Percentiles rank a stretch among this genome's conserved stretches.
These are phyloP conservation scores for Andrena flavipes DNA, from an alignment of 2,888 invertebrate genomes.

Conservation along the genomic window DNA sequence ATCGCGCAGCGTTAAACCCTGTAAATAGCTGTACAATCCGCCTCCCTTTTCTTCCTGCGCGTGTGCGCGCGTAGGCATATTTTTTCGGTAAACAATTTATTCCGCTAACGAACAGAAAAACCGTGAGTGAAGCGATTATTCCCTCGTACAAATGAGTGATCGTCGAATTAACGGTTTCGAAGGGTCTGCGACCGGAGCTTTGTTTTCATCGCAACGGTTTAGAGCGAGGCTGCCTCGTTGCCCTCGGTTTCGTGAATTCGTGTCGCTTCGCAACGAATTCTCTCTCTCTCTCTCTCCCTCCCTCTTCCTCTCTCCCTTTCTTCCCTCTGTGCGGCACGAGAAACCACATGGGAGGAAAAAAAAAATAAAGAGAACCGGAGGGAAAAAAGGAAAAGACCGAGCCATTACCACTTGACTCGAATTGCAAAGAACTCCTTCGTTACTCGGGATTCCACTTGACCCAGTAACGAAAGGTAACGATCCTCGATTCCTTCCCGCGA, in stretches of 20 bases:
- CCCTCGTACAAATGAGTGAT: not conserved
- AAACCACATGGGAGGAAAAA: constrained; percentile 9
- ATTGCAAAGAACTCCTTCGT: constrained; percentile 66
- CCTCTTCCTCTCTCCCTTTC: not conserved
- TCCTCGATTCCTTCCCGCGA: constrained; percentile 58
- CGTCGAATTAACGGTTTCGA: constrained; percentile 1
- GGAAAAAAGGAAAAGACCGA: constrained; percentile 33
- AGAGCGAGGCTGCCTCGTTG: constrained; percentile 17
- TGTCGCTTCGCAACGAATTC: constrained; percentile 11
- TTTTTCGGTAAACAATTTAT: constrained; percentile 6
- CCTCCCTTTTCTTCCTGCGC: too few relatives aligned
- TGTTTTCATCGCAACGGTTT: constrained; percentile 19
- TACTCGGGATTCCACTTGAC: constrained; percentile 63
- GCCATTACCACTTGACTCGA: constrained; percentile 62
- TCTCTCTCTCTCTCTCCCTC: not conserved
- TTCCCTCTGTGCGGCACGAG: not conserved
- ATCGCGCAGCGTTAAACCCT: too few relatives aligned
- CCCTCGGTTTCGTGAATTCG: constrained; percentile 21
- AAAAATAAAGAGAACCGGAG: constrained; percentile 5
- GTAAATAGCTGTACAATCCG: too few relatives aligned
- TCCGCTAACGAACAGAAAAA: constrained; percentile 7
- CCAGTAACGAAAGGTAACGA: constrained; percentile 66
- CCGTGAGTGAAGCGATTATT: not conserved
- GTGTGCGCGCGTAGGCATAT: too few relatives aligned
- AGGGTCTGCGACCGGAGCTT: not conserved